Base-by-base conservation (phyloP, 2,113 vertebrate species). In the Neopipo cinnamomea region DNA sequence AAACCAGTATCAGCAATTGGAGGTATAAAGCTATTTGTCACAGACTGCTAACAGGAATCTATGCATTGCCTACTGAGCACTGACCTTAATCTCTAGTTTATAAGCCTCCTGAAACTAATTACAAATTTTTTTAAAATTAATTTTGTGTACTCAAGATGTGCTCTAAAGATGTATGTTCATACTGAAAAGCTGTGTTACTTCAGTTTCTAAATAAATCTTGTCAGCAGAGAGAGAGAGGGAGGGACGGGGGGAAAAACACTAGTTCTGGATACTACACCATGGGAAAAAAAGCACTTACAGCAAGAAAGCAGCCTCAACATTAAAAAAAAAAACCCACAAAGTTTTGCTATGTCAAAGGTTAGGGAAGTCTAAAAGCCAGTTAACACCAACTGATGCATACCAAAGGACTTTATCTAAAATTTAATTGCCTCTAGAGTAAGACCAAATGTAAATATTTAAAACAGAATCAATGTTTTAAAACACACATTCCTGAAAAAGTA, bases 391-490 rank as follows among this genome's bases (percentile, higher is more conserved):
- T 74, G 30, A 80, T 58, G 55, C 63, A 88, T 63, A 76, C 44
- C 53, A 62, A 91, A 79, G 28, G 14, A 88, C 62, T 53, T 85
- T n/a, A 88, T 49, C 75, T 85, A 88, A 30, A 85, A 86, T 47
- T 75, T 46, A 93, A 79, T 9, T 74, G 55, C 88, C 30, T 27
- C 28, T 11, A 80, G 49, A 93, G 70, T 76, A 93, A 61, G 61
- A 93, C 44, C 11, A 74, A 89, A 81, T 44, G 50, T 80, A 96
- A 96, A 91, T 76, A 95, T 83, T 88, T 91, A 90, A 59, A 41
- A 83, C 7, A 39, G 25, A 88, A 71, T 59, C 41, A 33, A 28
- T 50, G 33, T 65, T 89, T 88, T 72, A 84, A 84, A 88, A 49
- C 12, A 74, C 24, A 67, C 7, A 33, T 62, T 88, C 50, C 52